Conservation (phyloP, 2,888 invertebrate genomes). For the Amphipyra berbera region DNA sequence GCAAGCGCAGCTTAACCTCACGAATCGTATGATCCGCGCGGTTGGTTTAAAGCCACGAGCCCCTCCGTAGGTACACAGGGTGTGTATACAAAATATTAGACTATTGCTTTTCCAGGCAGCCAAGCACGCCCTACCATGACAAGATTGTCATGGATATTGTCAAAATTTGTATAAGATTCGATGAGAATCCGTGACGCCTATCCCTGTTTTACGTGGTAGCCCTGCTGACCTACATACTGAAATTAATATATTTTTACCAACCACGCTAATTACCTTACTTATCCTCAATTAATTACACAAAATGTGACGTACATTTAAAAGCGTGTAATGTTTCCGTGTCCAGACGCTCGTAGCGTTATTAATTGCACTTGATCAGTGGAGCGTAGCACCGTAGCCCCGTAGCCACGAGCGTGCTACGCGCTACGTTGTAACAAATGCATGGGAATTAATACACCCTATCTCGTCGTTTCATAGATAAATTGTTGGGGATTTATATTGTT, state of each 20-base stretch:
- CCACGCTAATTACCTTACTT: constrained; percentile 5
- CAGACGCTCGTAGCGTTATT: constrained; percentile 42
- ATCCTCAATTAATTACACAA: constrained; percentile 15
- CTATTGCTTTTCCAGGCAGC: too few relatives aligned
- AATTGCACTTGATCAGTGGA: constrained; percentile 45
- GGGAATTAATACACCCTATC: constrained; percentile 28
- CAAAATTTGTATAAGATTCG: too few relatives aligned
- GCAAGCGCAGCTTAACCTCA: too few relatives aligned
- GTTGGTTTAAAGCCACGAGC: too few relatives aligned
- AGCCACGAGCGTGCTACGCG: constrained; percentile 32
- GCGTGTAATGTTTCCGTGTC: constrained; percentile 8
- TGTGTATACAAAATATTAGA: too few relatives aligned
- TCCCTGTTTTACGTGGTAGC: background rate
- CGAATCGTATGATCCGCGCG: too few relatives aligned
- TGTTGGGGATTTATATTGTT: constrained; percentile 3
- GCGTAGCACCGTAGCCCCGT: constrained; percentile 44
- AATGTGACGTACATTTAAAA: constrained; percentile 17
- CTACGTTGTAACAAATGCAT: constrained; percentile 41
- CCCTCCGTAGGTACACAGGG: too few relatives aligned
- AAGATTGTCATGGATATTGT: too few relatives aligned
- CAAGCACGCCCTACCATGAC: too few relatives aligned
- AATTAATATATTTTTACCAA: background rate
- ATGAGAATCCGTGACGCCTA: background rate
- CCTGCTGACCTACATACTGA: background rate
- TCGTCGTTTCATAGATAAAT: constrained; percentile 15